Conservation (phyloP, 2,113 vertebrate species). For the Garra rufa region DNA sequence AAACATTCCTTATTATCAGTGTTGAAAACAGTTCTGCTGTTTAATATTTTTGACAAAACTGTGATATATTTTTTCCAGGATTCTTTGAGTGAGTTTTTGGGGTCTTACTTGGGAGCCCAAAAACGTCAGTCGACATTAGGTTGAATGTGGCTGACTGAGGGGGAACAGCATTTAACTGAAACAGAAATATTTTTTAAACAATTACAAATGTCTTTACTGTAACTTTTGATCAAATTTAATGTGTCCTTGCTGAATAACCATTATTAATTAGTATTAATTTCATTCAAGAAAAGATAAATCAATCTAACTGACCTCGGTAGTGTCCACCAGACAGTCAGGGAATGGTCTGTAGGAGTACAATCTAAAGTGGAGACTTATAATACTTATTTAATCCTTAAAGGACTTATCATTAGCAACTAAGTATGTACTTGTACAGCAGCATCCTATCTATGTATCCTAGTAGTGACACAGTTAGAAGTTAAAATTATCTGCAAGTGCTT, state of each 20-base stretch:
- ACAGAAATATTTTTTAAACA: neutral
- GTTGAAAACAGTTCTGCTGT: neutral
- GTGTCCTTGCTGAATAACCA: neutral
- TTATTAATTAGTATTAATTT: neutral
- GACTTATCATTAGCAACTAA: neutral
- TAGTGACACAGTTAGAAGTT: neutral
- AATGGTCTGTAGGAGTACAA: neutral
- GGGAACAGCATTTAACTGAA: neutral
- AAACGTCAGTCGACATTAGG: too few species aligned
- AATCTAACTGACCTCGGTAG: neutral
- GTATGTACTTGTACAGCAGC: neutral
- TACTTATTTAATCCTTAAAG: neutral
- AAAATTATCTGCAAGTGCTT: neutral
- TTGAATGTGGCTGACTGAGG: too few species aligned
- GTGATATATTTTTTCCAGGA: neutral
- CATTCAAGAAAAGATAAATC: neutral
- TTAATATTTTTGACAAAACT: neutral
- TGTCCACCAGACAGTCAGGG: neutral
- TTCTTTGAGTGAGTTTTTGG: too few species aligned
- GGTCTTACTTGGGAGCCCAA: too few species aligned
- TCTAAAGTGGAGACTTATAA: neutral
- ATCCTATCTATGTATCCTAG: neutral
- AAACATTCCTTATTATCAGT: neutral
- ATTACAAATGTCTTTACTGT: neutral
- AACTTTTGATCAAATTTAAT: neutral